Evolutionary conservation across 2,888 invertebrate genomes (phyloP).

Genomic region (Synanthedon andrenaeformis): DNA sequence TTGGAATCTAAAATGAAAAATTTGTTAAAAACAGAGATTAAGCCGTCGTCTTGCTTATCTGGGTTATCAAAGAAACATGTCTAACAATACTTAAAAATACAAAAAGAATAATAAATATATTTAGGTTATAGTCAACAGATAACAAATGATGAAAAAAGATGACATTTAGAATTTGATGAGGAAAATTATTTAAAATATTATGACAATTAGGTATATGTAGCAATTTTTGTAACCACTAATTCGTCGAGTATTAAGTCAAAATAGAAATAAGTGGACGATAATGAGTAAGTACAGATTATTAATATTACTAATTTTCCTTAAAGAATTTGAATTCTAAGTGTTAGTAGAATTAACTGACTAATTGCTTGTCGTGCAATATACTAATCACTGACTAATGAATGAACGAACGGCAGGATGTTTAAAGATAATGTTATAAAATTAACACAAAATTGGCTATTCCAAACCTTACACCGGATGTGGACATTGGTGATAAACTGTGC

Average conservation of each 20-base stretch:
- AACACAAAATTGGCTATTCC: conserved; percentile 24
- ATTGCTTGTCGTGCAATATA: conserved; percentile 13
- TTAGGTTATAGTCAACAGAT: conserved; percentile 44
- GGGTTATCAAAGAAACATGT: conserved; percentile 46
- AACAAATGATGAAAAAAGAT: conserved; percentile 25
- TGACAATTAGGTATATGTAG: too few relatives aligned
- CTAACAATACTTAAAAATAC: conserved; percentile 45
- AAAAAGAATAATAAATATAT: conserved; percentile 45
- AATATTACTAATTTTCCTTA: conserved; percentile 4
- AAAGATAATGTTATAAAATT: conserved; percentile 31
- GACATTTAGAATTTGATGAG: conserved; percentile 7
- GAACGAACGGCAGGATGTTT: conserved; percentile 39
- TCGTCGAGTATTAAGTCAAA: too few relatives aligned
- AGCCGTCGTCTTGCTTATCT: conserved; percentile 65
- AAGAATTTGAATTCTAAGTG: conserved; percentile 5
- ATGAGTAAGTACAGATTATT: neutral
- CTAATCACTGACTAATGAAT: conserved; percentile 42
- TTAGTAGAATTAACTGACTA: conserved; percentile 15
- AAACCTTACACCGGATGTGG: conserved; percentile 32
- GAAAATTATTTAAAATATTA: too few relatives aligned
- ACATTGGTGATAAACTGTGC: conserved; percentile 24
- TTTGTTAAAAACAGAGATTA: conserved; percentile 65
- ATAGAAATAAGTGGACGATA: too few relatives aligned
- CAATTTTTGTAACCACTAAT: too few relatives aligned
- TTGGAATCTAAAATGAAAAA: conserved; percentile 42